Conservation (phyloP, 2,113 vertebrate genomes). For the Trichomycterus rosablanca region DNA sequence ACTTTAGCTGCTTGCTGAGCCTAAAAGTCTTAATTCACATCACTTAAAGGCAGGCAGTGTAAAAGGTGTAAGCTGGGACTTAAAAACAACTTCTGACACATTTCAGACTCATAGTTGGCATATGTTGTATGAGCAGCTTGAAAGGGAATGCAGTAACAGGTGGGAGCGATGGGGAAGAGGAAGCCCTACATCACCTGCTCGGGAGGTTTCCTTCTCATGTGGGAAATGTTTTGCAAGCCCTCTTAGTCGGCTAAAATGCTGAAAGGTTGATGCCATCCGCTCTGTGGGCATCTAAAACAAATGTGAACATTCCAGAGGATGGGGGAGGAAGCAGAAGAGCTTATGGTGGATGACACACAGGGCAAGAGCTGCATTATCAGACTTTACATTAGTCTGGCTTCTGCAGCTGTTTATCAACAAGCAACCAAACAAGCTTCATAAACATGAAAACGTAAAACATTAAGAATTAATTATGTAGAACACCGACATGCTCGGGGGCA, state of each 20-base stretch:
- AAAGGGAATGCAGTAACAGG: conserved; percentile 5
- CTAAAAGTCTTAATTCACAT: no score
- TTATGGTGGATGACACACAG: background rate
- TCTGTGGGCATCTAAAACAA: conserved; percentile 43
- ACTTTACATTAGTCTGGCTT: no score
- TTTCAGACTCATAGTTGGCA: background rate
- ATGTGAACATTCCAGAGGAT: conserved; percentile 35
- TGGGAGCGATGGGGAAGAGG: conserved; percentile 22
- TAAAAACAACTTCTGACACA: background rate
- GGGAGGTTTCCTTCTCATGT: conserved; percentile 58
- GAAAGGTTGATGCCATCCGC: conserved; percentile 41
- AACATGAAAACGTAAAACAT: no score
- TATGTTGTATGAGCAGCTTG: background rate
- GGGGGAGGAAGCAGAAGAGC: conserved; percentile 10
- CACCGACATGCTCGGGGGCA: no score
- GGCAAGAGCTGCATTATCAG: no score
- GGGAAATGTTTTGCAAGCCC: conserved; percentile 54
- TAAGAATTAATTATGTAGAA: no score
- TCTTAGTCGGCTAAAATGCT: conserved; percentile 31
- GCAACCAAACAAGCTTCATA: no score
- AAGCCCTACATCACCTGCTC: conserved; percentile 61
- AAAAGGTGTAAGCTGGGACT: background rate
- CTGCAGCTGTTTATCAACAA: no score
- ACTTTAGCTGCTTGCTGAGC: no score
- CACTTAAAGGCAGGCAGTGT: no score